Base-by-base conservation (phyloP, 2,113 vertebrate genomes). In the Theristicus caerulescens region DNA sequence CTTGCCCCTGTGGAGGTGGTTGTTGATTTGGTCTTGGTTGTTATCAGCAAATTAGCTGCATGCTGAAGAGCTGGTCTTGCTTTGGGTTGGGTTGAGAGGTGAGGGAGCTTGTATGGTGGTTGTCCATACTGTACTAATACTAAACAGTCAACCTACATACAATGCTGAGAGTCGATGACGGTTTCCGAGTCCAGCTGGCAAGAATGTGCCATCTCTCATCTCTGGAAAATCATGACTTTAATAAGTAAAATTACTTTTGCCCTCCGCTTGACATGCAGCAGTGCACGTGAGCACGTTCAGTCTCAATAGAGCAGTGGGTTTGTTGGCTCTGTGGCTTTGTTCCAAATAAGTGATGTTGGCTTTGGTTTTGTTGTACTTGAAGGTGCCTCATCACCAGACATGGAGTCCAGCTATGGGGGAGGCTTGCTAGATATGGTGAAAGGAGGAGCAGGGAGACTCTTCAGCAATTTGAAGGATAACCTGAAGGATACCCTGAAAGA, bases 401-500 rank as follows among this genome's bases (percentile, higher is more conserved):
- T 99, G 99, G 99, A 99, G 61, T 98, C 99, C 78, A 99, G 96
- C 97, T 99, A 99, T 34, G 99, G 99, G 12, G 99, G 99, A 64
- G 99, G 99, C 40, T 98, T 99, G 88, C 97, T 99, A 92, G 99
- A 99, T 96, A 99, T 99, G 98, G 99, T 99, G 81, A 99, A 99
- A 94, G 99, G 99, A 93, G 99, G 99, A 93, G 99, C 99, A 6
- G 99, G 99, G 65, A 98, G 99, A 90, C 99, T 99, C 88, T 99
- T 99, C 98, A 99, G 99, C 98, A 99, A 99, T 97, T 98, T 99
- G 58, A 99, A 99, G 97, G 99, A 99, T 97, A 99, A 99, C 98
- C 96, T 99, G 96, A 99, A 99, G 97, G 99, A 99, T 93, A 99
- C 99, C 24, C 98, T 99, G 93, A 99, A 99, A 82, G 99, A 99